Evolutionary conservation across 2,797 vertebrate species (phyloP).

Genomic region (Austrolebias charrua): DNA sequence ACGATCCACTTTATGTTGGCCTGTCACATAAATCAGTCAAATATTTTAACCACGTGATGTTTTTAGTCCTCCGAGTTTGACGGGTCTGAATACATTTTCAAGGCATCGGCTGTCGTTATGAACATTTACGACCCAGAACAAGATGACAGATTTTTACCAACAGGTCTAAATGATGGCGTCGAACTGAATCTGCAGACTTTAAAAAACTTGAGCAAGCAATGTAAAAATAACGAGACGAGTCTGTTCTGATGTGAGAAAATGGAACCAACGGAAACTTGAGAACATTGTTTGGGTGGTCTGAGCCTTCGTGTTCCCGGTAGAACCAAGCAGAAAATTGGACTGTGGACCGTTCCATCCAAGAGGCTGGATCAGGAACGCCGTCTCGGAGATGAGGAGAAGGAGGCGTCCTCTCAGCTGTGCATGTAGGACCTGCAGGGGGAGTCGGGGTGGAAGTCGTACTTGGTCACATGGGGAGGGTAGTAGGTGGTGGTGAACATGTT

Average conservation of each 20-base stretch:
- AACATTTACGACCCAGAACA: no score
- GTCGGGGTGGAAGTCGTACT: conserved; percentile 90
- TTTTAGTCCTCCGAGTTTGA: no score
- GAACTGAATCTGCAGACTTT: no score
- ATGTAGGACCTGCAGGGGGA: conserved; percentile 93
- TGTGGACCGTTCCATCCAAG: conserved; percentile 4
- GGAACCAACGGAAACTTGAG: background rate
- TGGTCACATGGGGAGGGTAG: conserved; percentile 89
- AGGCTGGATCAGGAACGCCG: background rate
- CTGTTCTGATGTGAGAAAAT: background rate
- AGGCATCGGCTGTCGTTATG: no score
- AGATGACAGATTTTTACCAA: background rate
- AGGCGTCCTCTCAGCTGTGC: conserved; percentile 86
- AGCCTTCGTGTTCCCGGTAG: background rate
- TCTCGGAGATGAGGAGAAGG: background rate
- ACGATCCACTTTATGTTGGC: no score
- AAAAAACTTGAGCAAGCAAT: background rate
- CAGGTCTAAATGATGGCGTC: background rate
- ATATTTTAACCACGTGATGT: no score
- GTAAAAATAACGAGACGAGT: background rate
- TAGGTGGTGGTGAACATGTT: conserved; percentile 95
- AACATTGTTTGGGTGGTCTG: background rate
- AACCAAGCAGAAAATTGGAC: background rate
- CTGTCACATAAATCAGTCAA: no score
- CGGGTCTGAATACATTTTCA: no score